A percentile compares a stretch with the other conserved stretches of the same genome.
Conservation (phyloP, 2,113 vertebrate species). For the Proteles cristata region DNA sequence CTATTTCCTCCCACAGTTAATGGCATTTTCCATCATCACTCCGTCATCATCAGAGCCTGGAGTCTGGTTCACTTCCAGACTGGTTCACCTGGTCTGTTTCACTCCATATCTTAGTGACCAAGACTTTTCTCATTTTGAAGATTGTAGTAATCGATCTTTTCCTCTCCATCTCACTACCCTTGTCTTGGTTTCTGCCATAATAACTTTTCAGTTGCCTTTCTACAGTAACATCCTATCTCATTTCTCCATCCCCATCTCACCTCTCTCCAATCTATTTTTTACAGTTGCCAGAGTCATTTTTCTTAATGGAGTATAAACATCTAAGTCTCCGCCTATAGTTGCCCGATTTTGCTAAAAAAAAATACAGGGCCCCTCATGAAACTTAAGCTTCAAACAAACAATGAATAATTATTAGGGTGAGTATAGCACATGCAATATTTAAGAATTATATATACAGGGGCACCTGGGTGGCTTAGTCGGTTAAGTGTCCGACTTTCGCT, state of each 20-base stretch:
- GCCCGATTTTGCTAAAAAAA: conserved; percentile 45
- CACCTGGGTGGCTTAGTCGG: too few relatives aligned
- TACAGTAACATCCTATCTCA: background rate
- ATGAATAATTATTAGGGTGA: conserved; percentile 31
- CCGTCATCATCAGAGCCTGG: background rate
- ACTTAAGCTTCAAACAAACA: conserved; percentile 53
- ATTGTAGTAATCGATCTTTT: background rate
- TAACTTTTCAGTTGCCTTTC: background rate
- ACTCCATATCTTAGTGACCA: background rate
- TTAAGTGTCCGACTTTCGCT: too few relatives aligned
- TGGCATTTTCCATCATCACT: background rate
- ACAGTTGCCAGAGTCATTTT: conserved; percentile 10
- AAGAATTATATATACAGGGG: background rate
- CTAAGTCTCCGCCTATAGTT: background rate
- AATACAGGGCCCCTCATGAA: conserved; percentile 6
- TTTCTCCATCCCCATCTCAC: background rate
- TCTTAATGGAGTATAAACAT: background rate
- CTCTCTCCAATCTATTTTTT: background rate
- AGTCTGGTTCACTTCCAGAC: background rate
- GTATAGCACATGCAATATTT: background rate
- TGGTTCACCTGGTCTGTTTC: background rate
- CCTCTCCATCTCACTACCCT: background rate
- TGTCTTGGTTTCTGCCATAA: background rate
- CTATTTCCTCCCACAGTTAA: background rate
- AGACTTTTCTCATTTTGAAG: background rate